Evolutionary conservation across 1,140 invertebrate genomes (phyloP), one percentile per base, ranked within the genome.

Genomic region (Pseudomyrmex concolor): DNA sequence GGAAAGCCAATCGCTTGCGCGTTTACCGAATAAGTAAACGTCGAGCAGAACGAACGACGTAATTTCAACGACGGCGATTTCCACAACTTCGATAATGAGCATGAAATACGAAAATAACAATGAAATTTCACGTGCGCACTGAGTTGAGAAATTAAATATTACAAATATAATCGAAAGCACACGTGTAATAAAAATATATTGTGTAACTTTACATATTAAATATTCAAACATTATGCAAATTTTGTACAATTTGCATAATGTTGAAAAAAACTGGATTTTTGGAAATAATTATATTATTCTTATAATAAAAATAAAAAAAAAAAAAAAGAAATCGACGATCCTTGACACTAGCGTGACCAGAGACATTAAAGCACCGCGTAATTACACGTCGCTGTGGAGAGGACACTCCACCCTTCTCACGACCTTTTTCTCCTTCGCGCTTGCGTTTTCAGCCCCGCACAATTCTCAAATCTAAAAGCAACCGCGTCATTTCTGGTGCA

Each of bases 361-460:
- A 68, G 73, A 51, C 73, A 87, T 87, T 87, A 87, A 86, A 87
- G 82, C 22, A 83, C 81, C 81, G 81, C 81, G 82, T 87, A 87
- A 87, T 87, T 87, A 84, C 74, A 83, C 68, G 73, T 83, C 12
- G 63, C 86, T 76, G 63, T 63, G 43, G 54, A 87, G 85, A 86
- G 85, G 64, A 86, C 78, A 86, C 86, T 84, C 81, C 73, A 67
- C 85, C 85, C 83, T 87, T 84, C 85, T 87, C 85, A 87, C 85
- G 86, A 80, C 73, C 73, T 72, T 74, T 63, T 54, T 17, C 50
- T 9, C 50, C 25, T 54, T 57, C 17, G 51, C 17, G 34, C 12
- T 12, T 22, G 10, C 43, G 34, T 34, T 34, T 66, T 45, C 66
- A 73, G 63, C 85, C 84, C 34, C 9, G 43, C 9, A 1, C 34